Conservation (phyloP, 2,113 vertebrate species). For the Forbesichthys papilliferus region DNA sequence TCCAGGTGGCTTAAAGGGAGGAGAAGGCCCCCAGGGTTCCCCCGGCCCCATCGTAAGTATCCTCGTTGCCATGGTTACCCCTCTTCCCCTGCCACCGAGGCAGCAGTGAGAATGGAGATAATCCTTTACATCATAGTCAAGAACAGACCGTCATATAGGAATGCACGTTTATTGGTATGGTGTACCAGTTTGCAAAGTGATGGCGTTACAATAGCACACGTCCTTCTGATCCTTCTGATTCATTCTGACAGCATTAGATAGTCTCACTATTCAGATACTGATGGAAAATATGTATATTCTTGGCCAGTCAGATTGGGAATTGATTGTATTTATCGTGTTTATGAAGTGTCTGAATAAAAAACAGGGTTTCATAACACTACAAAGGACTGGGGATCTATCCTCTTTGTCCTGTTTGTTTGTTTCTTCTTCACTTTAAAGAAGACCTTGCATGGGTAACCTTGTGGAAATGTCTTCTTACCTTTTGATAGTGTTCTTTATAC, state of each 20-base stretch:
- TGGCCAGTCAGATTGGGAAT: no score
- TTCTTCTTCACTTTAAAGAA: conserved; percentile 1
- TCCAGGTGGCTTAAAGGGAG: conserved; percentile 91
- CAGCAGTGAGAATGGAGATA: conserved; percentile 37
- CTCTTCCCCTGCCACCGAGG: conserved; percentile 30
- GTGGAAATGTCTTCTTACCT: background rate
- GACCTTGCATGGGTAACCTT: background rate
- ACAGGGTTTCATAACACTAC: no score
- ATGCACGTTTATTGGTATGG: background rate
- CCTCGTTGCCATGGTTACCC: conserved; percentile 64
- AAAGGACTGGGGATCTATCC: no score
- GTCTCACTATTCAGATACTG: no score
- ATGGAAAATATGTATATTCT: no score
- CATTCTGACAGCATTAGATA: no score
- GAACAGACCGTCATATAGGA: conserved; percentile 7
- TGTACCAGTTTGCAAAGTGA: background rate
- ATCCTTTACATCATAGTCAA: conserved; percentile 9
- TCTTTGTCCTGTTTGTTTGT: background rate
- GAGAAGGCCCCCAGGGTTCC: conserved; percentile 93
- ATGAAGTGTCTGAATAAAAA: no score
- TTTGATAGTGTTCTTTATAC: background rate
- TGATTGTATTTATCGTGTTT: no score
- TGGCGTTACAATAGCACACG: no score
- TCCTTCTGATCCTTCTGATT: no score
- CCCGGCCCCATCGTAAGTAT: conserved; percentile 91